phyloP scores from a whole-genome alignment of 2,113 vertebrate genomes.

The Amphilophus citrinellus region DNA sequence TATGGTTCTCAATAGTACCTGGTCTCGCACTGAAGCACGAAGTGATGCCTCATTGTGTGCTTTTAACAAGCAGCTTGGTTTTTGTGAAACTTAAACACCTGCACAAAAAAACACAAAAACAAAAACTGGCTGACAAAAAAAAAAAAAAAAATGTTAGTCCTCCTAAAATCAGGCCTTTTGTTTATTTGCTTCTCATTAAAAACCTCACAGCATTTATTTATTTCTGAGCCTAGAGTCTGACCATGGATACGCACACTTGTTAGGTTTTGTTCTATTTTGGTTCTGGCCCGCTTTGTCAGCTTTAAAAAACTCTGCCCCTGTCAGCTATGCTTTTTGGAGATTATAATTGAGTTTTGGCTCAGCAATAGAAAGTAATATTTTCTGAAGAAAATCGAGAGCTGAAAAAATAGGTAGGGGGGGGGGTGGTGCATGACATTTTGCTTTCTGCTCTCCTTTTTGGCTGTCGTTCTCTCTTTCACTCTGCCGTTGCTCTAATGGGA shows the following conservation, averaged over 20 bases:
- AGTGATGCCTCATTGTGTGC: neutral
- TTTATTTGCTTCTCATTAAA: no score
- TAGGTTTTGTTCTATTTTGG: neutral
- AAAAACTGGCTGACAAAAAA: neutral
- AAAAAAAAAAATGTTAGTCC: neutral
- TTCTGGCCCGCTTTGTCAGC: neutral
- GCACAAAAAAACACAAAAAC: neutral
- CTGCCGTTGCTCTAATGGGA: neutral
- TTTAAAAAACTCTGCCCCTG: neutral
- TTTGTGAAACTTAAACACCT: neutral
- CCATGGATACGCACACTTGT: neutral
- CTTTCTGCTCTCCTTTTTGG: neutral
- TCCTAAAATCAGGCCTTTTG: neutral
- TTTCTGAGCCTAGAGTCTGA: no score
- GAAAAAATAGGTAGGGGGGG: neutral
- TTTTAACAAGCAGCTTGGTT: rapidly evolving
- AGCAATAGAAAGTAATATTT: neutral
- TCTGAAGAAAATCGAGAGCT: neutral
- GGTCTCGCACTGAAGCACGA: no score
- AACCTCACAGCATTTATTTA: neutral
- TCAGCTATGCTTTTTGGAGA: neutral
- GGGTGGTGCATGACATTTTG: neutral
- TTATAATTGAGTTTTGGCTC: slow-evolving; percentile 25
- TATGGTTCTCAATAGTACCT: neutral
- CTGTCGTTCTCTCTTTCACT: neutral